Evolutionary conservation across 2,888 invertebrate genomes (phyloP), one percentile per base, ranked within the genome.

Genomic region (Alcis repandata): DNA sequence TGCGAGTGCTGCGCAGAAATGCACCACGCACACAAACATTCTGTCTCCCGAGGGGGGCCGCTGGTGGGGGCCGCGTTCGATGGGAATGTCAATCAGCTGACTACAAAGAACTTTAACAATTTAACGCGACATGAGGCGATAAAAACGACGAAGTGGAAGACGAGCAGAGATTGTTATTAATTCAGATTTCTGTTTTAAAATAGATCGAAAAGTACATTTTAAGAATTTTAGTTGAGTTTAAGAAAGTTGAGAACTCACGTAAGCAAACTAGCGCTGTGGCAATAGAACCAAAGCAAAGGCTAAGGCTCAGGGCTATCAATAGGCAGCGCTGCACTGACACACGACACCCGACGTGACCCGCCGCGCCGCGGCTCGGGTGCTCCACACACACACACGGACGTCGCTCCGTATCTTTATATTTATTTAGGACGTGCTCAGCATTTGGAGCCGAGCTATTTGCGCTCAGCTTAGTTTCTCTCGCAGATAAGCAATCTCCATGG

Each of bases 81-180:
- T 64, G 56, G 67, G 84, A 88, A 86, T 88, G 85, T 83, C 86
- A 86, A 90, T 90, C 90, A 90, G 91, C 90, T 90, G 91, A 90
- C 87, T 86, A 83, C 79, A 80, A 82, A 82, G 79, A 82, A 82
- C 80, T 79, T 79, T 78, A 79, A 80, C 83, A 80, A 72, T 73
- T 71, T 63, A 22, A 59, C 40, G 56, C 53, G 64, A 51, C 68
- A 57, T 33, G 74, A 59, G 53, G 71, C 70, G n/a, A 2, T 17
- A 3, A 17, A n/a, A 36, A 22, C 22, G 38, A 33, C 22, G 46
- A 20, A 11, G 19, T 19, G 17, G 9, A 19, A 19, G 43, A 10
- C 17, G 17, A 43, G 2, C 27, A n/a, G 27, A 27, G 27, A 27
- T 27, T 6, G 6, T 43, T 17, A 11, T 43, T 11, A 19, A 17